Base-by-base conservation (phyloP, 2,797 vertebrate genomes). In the Eulemur coronatus region DNA sequence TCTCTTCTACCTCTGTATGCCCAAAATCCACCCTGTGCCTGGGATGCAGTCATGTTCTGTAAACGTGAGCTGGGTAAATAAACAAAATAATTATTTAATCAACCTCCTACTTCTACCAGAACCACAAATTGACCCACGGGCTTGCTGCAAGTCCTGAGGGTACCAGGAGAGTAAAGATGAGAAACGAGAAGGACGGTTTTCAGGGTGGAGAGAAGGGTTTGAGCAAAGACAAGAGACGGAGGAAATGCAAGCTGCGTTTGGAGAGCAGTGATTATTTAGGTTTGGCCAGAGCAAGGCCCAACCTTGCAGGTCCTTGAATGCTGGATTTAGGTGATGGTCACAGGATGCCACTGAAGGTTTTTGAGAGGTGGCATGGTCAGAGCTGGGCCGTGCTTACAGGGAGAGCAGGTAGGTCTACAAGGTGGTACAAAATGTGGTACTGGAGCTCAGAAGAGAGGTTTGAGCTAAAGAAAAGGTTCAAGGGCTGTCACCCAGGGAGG, bases 21-120 rank as follows among this genome's bases (percentile, higher is more conserved):
- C 81, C 84, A 33, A 76, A 72, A 41, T 13, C 41, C 41, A 38
- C 12, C 82, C 89, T 6, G 1, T 33, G 15, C 69, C 88, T 41
- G 28, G 57, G 41, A 73, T 38, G 24, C 17, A 10, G 46, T 0
- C 13, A 11, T 80, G 41, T 50, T 82, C 67, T 43, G 6, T 50
- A 75, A 95, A 90, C 0, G 2, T 1, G 3, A 61, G 18, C 78
- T 43, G 65, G 28, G 26, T 70, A 61, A 75, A 90, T 55, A 57
- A 93, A 93, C 59, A 84, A 94, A 95, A 69, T 43, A 81, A 79
- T 73, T 63, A 70, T 79, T 95, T 84, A 59, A 38, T 41, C 72
- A 57, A 84, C 52, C 46, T 82, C 50, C 35, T 82, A 5, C 70
- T 55, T 86, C 87, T 89, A 70, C 72, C 89, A 30, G 85, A 90